Conservation (phyloP, 2,888 invertebrate species). For the Gonocerus acuteangulatus region DNA sequence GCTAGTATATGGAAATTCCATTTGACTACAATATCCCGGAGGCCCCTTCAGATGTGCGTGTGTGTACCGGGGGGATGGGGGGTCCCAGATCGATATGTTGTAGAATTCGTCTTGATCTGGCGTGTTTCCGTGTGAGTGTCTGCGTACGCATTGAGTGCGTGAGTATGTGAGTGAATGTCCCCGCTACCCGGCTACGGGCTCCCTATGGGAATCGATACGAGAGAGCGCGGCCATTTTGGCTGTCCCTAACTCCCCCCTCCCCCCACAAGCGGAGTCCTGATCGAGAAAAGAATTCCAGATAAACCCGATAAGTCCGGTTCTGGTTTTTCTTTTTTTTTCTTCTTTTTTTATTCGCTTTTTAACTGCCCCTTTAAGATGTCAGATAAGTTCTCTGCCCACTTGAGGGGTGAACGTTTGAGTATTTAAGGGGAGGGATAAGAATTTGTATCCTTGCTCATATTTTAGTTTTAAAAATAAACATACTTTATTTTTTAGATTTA, state of each 20-base stretch:
- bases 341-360: not conserved
- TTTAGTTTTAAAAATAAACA: too few species aligned
- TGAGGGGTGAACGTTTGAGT: not conserved
- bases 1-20: conserved; percentile 27
- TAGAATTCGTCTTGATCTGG: conserved; percentile 24
- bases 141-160: not conserved
- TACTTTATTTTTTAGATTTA: too few species aligned
- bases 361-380: not conserved
- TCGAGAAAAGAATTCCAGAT: not conserved
- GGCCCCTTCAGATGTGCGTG: not conserved
- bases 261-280: not conserved
- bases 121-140: conserved; percentile 8
- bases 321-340: not conserved
- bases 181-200: not conserved
- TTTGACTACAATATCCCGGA: conserved; percentile 21
- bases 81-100: conserved; percentile 25
- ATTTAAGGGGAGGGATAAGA: too few species aligned
- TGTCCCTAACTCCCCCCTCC: conserved; percentile 9
- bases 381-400: not conserved
- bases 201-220: conserved; percentile 10
- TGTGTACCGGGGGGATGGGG: not conserved
- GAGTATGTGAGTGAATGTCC: not conserved
- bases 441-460: too few species aligned
- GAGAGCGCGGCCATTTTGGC: conserved; percentile 21
- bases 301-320: conserved; percentile 8